Evolutionary conservation across 2,888 invertebrate species (phyloP), one percentile per base, ranked within the genome.

Genomic region (Drosophila antonietae): DNA sequence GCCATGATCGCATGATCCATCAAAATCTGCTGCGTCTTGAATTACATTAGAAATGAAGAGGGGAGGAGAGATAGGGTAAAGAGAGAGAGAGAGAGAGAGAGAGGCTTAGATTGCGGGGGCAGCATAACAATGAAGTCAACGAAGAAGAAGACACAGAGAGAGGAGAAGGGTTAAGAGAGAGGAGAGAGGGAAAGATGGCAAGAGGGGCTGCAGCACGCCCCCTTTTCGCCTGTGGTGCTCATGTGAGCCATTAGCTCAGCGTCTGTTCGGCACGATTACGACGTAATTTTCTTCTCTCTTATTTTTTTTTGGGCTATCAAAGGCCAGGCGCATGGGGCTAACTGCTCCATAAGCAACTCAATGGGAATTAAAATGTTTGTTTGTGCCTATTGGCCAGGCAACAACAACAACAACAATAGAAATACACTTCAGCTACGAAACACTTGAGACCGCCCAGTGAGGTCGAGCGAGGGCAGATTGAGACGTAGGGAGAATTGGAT

Each of bases 341-440:
- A 83, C 57, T 68, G 75, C 64, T 68, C 70, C 81, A 75, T 77
- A 69, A 75, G 76, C 67, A 84, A 88, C 83, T 88, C 88, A 81
- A 85, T 76, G 87, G 86, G 86, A 85, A 85, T 88, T 85, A 81
- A 83, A 85, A 88, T 88, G 85, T 84, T 84, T 82, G 85, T 81
- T 71, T 81, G 70, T 68, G 78, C 75, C 62, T 72, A 67, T 73
- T 61, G 59, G 57, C 51, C 65, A 14, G 15, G 47, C 58, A 66
- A 23, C 46, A 23, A 39, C 52, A 59, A 68, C 49, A 64, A 59
- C 18, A 46, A 58, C 44, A 72, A 23, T 43, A 41, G 23, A 56
- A 60, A 65, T 60, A 55, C 63, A 58, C 73, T 64, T 68, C 73
- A 69, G 66, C 62, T 23, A 71, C 41, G 49, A 65, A 70, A 68